Conservation (phyloP, 2,888 invertebrate genomes). For the Eupithecia subfuscata region DNA sequence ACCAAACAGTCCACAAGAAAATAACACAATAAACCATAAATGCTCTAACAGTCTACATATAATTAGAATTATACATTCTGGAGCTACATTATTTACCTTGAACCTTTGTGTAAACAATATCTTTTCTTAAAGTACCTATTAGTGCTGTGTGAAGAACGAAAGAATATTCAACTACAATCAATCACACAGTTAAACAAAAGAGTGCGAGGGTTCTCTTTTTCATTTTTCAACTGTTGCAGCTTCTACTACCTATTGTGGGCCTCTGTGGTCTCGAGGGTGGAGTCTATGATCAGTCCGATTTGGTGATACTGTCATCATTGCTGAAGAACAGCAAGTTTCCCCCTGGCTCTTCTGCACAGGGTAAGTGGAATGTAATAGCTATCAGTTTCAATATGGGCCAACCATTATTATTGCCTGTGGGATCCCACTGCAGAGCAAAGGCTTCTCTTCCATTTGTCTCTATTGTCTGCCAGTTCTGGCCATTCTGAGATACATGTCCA, state of each 20-base stretch:
- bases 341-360: constrained; percentile 73
- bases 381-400: neutral
- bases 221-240: constrained; percentile 62
- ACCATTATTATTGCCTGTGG: neutral
- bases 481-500: too few species aligned
- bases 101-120: neutral
- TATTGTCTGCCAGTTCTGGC: too few species aligned
- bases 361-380: constrained; percentile 51
- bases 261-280: constrained; percentile 87
- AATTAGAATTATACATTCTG: neutral
- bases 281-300: constrained; percentile 89
- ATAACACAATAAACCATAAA: neutral
- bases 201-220: neutral
- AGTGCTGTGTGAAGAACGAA: too few species aligned
- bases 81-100: neutral
- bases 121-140: neutral
- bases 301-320: constrained; percentile 89
- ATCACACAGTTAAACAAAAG: too few species aligned
- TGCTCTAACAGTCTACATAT: neutral
- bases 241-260: constrained; percentile 88
- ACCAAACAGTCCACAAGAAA: neutral
- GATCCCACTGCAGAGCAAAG: too few species aligned
- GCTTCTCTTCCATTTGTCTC: too few species aligned
- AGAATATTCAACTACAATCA: too few species aligned
- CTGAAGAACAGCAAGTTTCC: constrained; percentile 90